Evolutionary conservation across 2,113 vertebrate species (phyloP), one percentile per base, ranked within the genome.

Genomic region (Pseudorectes ferrugineus): DNA sequence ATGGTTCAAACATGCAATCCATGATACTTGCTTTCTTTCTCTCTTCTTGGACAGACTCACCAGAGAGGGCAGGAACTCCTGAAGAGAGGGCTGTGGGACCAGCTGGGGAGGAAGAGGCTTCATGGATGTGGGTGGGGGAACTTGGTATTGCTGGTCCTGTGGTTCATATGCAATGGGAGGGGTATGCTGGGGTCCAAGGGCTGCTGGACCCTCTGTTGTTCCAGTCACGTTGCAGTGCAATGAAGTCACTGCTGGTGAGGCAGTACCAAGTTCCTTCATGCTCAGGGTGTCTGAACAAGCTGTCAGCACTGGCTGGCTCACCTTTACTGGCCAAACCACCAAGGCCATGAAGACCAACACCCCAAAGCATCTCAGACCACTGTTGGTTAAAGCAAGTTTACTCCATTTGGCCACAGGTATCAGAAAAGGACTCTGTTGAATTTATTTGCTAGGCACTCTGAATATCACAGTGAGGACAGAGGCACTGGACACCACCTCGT

Each of bases 401-500:
- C 35, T 88, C 12, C 3, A 7, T 29, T 54, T 93, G 81, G 49
- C 35, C 33, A 65, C 14, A 55, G 62, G 16, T 22, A 2, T 40
- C 55, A 62, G 42, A 83, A 83, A 74, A 24, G n/a, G 28, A 10
- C 52, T 78, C 38, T 75, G 25, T 75, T 89, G 48, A 18, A 96
- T 94, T 83, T 90, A 11, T 77, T 83, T 92, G 15, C 68, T 58
- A 97, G 98, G 97, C 23, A 67, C 74, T 36, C 18, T 97, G 62
- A 96, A 96, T 40, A 71, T 98, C 61, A 95, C 93, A 10, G 36
- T 98, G 65, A 92, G 61, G 66, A 95, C 29, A 42, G 93, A 96
- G n/a, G 89, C 94, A 29, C 68, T 97, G 81, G 85, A 95, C 58
- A 67, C 61, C 49, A 73, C 4, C 0, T 36, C 93, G 36, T 26